A percentile compares a stretch with the other conserved stretches of the same genome.
Evolutionary conservation across 1,140 invertebrate genomes (phyloP).

Genomic region (Cyrtorhinus lividipennis): DNA sequence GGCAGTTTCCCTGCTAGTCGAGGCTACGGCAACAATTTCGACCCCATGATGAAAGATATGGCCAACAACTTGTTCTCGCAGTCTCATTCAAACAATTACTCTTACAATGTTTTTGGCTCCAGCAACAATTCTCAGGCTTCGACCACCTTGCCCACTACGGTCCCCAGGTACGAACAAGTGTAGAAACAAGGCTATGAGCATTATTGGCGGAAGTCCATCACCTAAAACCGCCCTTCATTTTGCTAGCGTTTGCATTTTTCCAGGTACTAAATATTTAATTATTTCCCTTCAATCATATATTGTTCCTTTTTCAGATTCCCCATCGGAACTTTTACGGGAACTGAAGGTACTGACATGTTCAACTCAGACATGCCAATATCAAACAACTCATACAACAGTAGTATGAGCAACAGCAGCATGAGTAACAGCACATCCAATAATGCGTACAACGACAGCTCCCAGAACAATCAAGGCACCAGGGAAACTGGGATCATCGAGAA

Average conservation of each 20-base stretch:
- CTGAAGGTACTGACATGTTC: conserved; percentile 25
- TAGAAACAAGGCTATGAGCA: too few species aligned
- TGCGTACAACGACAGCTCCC: conserved; percentile 26
- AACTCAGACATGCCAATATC: conserved; percentile 27
- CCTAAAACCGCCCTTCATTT: too few species aligned
- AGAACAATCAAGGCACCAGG: conserved; percentile 51
- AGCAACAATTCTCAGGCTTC: conserved; percentile 19
- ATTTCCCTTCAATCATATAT: too few species aligned
- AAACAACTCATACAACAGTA: conserved; percentile 29
- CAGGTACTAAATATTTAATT: too few species aligned
- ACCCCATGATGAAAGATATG: conserved; percentile 24
- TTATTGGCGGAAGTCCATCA: too few species aligned
- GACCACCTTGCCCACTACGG: not conserved
- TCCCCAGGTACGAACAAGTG: not conserved
- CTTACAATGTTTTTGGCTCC: conserved; percentile 23
- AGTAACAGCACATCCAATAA: conserved; percentile 32
- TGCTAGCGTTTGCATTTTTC: too few species aligned
- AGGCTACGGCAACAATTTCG: conserved; percentile 31
- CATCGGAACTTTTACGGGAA: conserved; percentile 36
- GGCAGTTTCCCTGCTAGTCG: conserved; percentile 11
- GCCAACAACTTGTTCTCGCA: conserved; percentile 25
- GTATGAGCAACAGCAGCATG: conserved; percentile 29
- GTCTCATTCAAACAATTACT: conserved; percentile 20
- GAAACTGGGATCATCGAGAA: conserved; percentile 97
- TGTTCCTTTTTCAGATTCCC: conserved; percentile 34